Evolutionary conservation across 2,888 invertebrate species (phyloP), one percentile per base, ranked within the genome.

Genomic region (Hoplodrina ambigua): DNA sequence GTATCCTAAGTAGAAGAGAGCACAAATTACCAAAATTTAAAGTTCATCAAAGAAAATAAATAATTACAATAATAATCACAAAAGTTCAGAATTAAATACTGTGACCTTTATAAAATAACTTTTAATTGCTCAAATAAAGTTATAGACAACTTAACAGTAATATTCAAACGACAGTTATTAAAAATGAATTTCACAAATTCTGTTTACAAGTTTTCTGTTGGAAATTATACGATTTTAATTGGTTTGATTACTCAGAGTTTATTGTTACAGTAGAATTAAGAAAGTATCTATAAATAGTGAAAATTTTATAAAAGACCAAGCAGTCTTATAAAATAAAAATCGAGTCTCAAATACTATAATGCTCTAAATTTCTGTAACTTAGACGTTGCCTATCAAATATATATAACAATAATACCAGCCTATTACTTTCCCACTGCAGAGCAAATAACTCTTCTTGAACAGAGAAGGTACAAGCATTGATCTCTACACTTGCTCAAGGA

Each of bases 101-200:
- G 5, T 54, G 55, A 73, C 62, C 59, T 79, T 57, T 69, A 50
- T 13, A 53, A 69, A 63, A 65, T 55, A 79, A 79, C 75, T 82
- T 79, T 74, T 79, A 79, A 82, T 79, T 82, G 60, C 63, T 79
- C 53, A 44, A 59, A 50, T 73, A 55, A 79, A 82, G 69, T 82
- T 66, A 57, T 53, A 13, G 53, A 19, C 63, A 61, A 50, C 41
- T 65, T 57, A 60, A 63, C 59, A 60, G 30, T 54, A 37, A 60
- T 60, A 67, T 64, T 61, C 54, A 61, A 82, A 82, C 62, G 49
- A 63, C 59, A 54, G 62, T 69, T 50, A 79, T 79, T 67, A 69
- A 64, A 82, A 69, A 69, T 49, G 1, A 20, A 53, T 73, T 58
- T 73, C 41, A 63, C 52, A 33, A 65, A 54, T 50, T 69, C 20